These are phyloP conservation scores for Natator depressus DNA, from an alignment of 2,113 vertebrate species.

Conservation along the genomic window DNA sequence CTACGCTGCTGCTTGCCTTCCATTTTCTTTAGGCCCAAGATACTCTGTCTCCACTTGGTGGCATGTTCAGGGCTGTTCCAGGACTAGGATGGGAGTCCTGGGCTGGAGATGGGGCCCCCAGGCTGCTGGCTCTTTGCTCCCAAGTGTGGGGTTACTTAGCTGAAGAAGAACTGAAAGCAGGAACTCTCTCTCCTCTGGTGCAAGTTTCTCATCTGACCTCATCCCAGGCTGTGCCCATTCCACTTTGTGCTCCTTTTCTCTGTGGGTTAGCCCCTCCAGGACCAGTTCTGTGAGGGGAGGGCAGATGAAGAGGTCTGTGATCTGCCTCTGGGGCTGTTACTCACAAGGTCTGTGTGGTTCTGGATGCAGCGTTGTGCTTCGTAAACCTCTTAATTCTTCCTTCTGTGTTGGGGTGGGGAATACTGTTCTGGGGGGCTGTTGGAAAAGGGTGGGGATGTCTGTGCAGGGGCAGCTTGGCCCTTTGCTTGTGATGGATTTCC, in stretches of 20 bases:
- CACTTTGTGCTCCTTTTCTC: conserved; percentile 54
- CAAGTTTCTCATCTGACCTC: conserved; percentile 55
- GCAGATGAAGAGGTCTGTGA: neutral
- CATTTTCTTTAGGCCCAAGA: conserved; percentile 38
- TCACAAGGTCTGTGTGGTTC: neutral
- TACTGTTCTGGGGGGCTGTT: neutral
- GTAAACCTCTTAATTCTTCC: conserved; percentile 33
- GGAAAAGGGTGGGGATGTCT: conserved; percentile 11
- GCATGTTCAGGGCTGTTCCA: conserved; percentile 5
- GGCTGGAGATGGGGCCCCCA: conserved; percentile 29
- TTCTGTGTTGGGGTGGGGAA: conserved; percentile 24
- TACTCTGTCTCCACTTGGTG: conserved; percentile 20
- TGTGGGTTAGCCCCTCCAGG: conserved; percentile 54
- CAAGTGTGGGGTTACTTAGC: conserved; percentile 13
- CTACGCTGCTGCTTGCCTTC: conserved; percentile 51
- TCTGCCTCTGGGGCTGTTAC: conserved; percentile 40
- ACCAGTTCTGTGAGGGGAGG: conserved; percentile 47
- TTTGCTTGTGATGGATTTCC: conserved; percentile 22
- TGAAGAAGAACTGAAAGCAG: conserved; percentile 21
- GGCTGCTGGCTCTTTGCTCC: neutral
- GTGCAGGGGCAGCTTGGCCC: conserved; percentile 5
- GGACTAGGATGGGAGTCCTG: neutral
- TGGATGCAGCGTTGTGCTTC: conserved; percentile 28
- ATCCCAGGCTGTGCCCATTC: conserved; percentile 57
- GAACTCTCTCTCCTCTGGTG: conserved; percentile 63